Evolutionary conservation across 2,888 invertebrate genomes (phyloP).

Genomic region (Bugula neritina): DNA sequence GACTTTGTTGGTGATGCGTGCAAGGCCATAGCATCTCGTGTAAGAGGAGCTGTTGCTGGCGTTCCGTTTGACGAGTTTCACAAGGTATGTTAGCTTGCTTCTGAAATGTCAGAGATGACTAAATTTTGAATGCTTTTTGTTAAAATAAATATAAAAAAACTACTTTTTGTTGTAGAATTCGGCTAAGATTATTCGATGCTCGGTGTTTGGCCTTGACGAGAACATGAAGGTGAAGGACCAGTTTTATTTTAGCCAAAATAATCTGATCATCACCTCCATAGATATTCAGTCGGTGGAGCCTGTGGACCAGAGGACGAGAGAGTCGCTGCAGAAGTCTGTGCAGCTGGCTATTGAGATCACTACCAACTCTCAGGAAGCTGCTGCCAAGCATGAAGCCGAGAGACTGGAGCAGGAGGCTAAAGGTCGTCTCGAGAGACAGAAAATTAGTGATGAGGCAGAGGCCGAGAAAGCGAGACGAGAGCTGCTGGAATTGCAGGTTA

Average conservation of each 20-base stretch:
- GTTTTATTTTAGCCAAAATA: constrained; percentile 55
- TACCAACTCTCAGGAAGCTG: constrained; percentile 57
- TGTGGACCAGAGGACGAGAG: constrained; percentile 57
- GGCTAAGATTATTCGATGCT: constrained; percentile 55
- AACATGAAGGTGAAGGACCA: constrained; percentile 51
- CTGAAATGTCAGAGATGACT: background rate
- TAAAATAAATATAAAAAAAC: background rate
- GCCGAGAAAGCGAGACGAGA: constrained; percentile 55
- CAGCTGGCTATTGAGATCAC: constrained; percentile 58
- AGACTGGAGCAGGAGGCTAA: constrained; percentile 56
- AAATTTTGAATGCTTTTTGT: background rate
- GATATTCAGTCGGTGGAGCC: constrained; percentile 58
- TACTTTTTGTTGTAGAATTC: constrained; percentile 49
- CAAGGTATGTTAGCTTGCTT: constrained; percentile 45
- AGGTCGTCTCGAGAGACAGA: constrained; percentile 56
- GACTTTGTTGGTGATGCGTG: constrained; percentile 58
- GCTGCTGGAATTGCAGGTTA: constrained; percentile 52
- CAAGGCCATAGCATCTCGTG: constrained; percentile 56
- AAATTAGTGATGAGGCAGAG: constrained; percentile 55
- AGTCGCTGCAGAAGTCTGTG: constrained; percentile 56
- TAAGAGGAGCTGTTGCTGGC: constrained; percentile 56
- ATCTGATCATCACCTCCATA: constrained; percentile 55
- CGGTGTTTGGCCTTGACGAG: constrained; percentile 56
- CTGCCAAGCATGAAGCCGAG: constrained; percentile 57
- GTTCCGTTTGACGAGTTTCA: constrained; percentile 58